Conservation (phyloP, 1,140 invertebrate genomes). For the Samia ricini region DNA sequence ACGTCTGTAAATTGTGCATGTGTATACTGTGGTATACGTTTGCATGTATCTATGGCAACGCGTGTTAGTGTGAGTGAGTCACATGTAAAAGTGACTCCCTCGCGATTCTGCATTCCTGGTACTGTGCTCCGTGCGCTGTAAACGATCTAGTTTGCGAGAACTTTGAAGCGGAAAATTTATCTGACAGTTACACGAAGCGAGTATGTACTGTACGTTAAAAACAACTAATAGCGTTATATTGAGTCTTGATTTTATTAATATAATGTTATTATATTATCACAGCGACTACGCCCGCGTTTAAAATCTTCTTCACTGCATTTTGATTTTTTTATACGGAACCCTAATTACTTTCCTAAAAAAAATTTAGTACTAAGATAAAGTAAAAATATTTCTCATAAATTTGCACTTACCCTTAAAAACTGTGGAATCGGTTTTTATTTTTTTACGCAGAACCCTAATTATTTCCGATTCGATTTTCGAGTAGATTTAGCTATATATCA, state of each 20-base stretch:
- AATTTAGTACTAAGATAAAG: too few species aligned
- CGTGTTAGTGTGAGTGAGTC: slow-evolving; percentile 50
- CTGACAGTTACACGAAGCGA: slow-evolving; percentile 36
- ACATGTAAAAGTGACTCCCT: slow-evolving; percentile 60
- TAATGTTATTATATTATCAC: too few species aligned
- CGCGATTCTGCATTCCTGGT: slow-evolving; percentile 56
- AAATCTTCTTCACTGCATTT: too few species aligned
- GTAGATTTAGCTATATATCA: too few species aligned
- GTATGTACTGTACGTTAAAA: slow-evolving; percentile 16
- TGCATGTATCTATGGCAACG: slow-evolving; percentile 9
- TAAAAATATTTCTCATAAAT: too few species aligned
- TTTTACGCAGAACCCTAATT: too few species aligned
- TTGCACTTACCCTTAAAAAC: too few species aligned
- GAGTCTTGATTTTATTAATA: slow-evolving; percentile 1
- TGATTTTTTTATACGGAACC: too few species aligned
- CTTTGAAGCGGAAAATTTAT: slow-evolving; percentile 58
- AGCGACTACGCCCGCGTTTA: too few species aligned
- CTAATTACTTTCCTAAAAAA: too few species aligned
- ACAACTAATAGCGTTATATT: slow-evolving; percentile 6
- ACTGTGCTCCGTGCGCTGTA: slow-evolving; percentile 62
- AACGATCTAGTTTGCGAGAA: slow-evolving; percentile 70
- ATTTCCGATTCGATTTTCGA: too few species aligned
- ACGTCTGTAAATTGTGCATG: slow-evolving; percentile 47
- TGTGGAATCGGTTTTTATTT: too few species aligned
- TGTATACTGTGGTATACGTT: slow-evolving; percentile 14